Evolutionary conservation across 2,888 invertebrate species (phyloP).

Genomic region (Drosophila cracens): DNA sequence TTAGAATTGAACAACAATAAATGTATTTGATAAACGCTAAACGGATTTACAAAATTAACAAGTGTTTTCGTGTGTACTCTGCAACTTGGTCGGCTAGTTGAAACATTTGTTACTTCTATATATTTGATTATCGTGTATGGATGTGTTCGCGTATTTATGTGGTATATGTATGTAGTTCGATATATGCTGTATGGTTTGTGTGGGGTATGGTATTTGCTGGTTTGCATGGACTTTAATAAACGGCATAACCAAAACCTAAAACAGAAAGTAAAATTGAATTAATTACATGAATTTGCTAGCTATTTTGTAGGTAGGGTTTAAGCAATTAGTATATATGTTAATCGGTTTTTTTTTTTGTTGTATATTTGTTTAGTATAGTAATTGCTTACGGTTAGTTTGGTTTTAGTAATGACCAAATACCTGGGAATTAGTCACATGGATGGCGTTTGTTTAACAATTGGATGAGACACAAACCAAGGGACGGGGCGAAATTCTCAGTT

Average conservation of each 20-base stretch:
- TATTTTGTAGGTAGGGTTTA: slow-evolving; percentile 16
- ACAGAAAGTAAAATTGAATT: slow-evolving; percentile 61
- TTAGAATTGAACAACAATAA: slow-evolving; percentile 54
- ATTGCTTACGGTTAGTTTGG: slow-evolving; percentile 39
- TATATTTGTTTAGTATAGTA: slow-evolving; percentile 11
- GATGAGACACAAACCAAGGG: slow-evolving; percentile 59
- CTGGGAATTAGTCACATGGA: slow-evolving; percentile 61
- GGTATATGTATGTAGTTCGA: slow-evolving; percentile 24
- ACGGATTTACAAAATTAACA: slow-evolving; percentile 39
- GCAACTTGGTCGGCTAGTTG: slow-evolving; percentile 37
- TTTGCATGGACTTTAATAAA: slow-evolving; percentile 72
- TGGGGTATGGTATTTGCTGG: slow-evolving; percentile 64
- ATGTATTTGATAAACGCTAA: slow-evolving; percentile 16
- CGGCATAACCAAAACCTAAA: slow-evolving; percentile 82
- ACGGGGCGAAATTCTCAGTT: slow-evolving; percentile 57
- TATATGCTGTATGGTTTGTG: slow-evolving; percentile 47
- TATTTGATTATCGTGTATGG: slow-evolving; percentile 14
- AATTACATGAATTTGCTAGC: slow-evolving; percentile 47
- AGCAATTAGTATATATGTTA: slow-evolving; percentile 28
- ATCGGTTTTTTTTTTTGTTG: neutral
- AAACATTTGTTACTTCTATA: slow-evolving; percentile 21
- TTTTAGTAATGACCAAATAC: slow-evolving; percentile 47
- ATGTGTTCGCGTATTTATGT: slow-evolving; percentile 38
- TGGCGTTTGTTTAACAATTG: slow-evolving; percentile 35
- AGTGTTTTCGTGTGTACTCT: slow-evolving; percentile 42